Evolutionary conservation across 2,888 invertebrate species (phyloP), one percentile per base, ranked within the genome.

Genomic region (Pseudococcus longispinus): DNA sequence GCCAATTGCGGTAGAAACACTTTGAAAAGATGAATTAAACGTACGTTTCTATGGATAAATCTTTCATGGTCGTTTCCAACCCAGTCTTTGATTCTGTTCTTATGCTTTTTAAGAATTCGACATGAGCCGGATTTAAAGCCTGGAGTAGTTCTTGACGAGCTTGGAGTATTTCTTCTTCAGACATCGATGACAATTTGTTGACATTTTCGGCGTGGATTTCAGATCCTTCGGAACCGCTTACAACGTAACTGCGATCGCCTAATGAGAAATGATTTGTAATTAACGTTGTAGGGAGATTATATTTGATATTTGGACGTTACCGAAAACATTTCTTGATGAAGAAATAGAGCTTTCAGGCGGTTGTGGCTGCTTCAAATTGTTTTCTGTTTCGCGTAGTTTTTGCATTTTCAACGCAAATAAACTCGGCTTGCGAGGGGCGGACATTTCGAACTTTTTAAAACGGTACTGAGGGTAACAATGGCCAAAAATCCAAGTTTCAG

Each of bases 161-260:
- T 85, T 93, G 92, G 20, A 95, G 89, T 89, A 97, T 96, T 89
- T 97, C 95, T 85, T 93, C 92, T 88, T 93, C 92, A 1, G 93
- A 92, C 95, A 97, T 95, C 89, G 92, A 91, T 65, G 92, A 91
- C 15, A 98, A 90, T 87, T 93, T 91, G 89, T 92, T 91, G 0
- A 95, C 80, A 91, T 97, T 98, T 91, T 96, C 95, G 88, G 91
- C 90, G 89, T 97, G 96, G 88, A 97, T 95, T 89, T 92, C 91
- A 88, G 88, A 29, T 86, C 90, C 91, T 89, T 91, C 91, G 6
- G 90, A 88, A n/a, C 90, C 90, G 84, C 89, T 88, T 3, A 90
- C 74, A 11, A 90, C 87, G 83, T 85, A 88, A 84, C 90, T 90
- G 85, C 87, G 88, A 1, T 88, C 84, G 70, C 89, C 89, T 89